Conservation (phyloP, 2,888 invertebrate genomes). For the Leptodirus hochenwartii region DNA sequence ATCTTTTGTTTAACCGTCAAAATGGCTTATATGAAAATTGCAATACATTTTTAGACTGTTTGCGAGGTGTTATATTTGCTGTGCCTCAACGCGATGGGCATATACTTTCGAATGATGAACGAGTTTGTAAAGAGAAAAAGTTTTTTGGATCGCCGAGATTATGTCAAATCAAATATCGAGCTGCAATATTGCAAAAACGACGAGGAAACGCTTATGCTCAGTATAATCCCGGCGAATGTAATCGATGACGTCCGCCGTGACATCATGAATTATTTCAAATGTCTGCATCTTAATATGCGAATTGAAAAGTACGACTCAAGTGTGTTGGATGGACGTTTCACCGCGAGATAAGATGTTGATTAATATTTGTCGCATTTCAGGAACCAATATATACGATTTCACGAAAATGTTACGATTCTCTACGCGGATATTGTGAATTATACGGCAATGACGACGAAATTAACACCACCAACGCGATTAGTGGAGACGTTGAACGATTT, state of each 20-base stretch:
- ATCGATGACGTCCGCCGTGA: slow-evolving; percentile 40
- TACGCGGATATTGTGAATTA: slow-evolving; percentile 92
- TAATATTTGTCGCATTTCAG: slow-evolving; percentile 32
- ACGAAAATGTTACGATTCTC: slow-evolving; percentile 74
- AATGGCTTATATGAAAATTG: too few species aligned
- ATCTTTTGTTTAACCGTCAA: background rate
- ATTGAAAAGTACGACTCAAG: background rate
- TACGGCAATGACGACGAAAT: slow-evolving; percentile 66
- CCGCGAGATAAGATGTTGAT: slow-evolving; percentile 4
- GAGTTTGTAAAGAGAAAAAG: slow-evolving; percentile 75
- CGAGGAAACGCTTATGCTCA: slow-evolving; percentile 66
- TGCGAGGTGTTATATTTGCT: slow-evolving; percentile 54
- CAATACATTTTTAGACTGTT: slow-evolving; percentile 13
- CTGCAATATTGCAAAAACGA: slow-evolving; percentile 1
- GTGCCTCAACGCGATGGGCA: slow-evolving; percentile 64
- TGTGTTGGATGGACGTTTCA: too few species aligned
- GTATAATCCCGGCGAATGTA: slow-evolving; percentile 74
- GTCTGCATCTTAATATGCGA: background rate
- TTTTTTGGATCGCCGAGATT: slow-evolving; percentile 71
- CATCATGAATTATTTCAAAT: slow-evolving; percentile 29
- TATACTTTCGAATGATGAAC: slow-evolving; percentile 77
- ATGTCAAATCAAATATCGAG: slow-evolving; percentile 61
- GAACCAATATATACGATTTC: slow-evolving; percentile 71
- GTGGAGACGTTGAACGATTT: slow-evolving; percentile 80
- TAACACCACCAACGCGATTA: slow-evolving; percentile 56